These are phyloP conservation scores for Linyphia triangularis DNA, from an alignment of 2,888 invertebrate genomes.

Conservation along the genomic window DNA sequence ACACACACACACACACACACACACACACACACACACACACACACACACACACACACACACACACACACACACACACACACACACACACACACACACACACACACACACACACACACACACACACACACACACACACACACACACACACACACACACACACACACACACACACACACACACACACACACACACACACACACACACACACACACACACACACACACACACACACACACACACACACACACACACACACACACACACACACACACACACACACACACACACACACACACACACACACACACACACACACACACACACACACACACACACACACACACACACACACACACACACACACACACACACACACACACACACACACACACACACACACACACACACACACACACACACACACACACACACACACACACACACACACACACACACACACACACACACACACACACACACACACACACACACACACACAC, in stretches of 20 bases:
- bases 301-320: conserved; percentile 9
- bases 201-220: no score
- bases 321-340: conserved; percentile 9
- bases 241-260: conserved; percentile 9
- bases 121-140: no score
- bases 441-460: conserved; percentile 9
- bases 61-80: no score
- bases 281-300: conserved; percentile 9
- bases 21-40: no score
- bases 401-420: conserved; percentile 9
- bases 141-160: no score
- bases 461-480: conserved; percentile 9
- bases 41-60: no score
- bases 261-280: conserved; percentile 9
- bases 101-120: no score
- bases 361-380: conserved; percentile 9
- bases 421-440: conserved; percentile 9
- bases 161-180: no score
- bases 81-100: no score
- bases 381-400: conserved; percentile 9
- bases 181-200: no score
- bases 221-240: no score
- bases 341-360: conserved; percentile 9
- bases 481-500: conserved; percentile 9
- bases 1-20: no score